These are phyloP conservation scores for Galemys pyrenaicus DNA, from an alignment of 2,113 vertebrate species.

Conservation along the genomic window DNA sequence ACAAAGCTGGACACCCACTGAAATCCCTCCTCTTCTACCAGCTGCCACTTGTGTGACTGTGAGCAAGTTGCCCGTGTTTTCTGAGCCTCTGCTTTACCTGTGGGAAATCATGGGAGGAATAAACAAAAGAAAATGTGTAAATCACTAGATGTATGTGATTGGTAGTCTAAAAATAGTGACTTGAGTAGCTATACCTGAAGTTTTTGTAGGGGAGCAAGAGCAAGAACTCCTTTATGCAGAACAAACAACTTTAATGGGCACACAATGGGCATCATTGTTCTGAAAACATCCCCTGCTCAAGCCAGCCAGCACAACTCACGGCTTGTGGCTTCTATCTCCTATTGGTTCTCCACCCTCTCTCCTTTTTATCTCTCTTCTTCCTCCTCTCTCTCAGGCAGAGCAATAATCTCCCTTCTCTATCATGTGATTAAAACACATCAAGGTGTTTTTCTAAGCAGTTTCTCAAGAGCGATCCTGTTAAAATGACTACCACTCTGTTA, in stretches of 20 bases:
- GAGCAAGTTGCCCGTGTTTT: background rate
- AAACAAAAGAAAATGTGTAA: background rate
- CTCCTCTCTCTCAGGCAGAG: background rate
- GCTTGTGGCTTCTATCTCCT: background rate
- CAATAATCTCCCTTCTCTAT: background rate
- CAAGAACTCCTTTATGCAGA: background rate
- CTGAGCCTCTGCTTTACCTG: background rate
- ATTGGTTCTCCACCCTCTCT: background rate
- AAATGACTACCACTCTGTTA: background rate
- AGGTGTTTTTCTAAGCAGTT: conserved; percentile 2
- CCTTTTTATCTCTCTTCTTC: background rate
- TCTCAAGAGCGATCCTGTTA: background rate
- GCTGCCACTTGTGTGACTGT: background rate
- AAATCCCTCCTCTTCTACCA: background rate
- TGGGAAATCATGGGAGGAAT: background rate
- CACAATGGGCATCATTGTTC: background rate
- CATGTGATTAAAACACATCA: background rate
- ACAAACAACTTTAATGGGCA: background rate
- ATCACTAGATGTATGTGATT: background rate
- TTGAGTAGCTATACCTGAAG: background rate
- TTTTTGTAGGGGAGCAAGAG: background rate
- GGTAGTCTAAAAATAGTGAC: background rate
- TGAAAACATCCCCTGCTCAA: background rate
- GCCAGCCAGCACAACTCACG: background rate
- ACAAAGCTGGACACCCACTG: background rate